Conservation (phyloP, 30 jellyfish, hydroid and myxozoan genomes). For the Pelagia noctiluca region DNA sequence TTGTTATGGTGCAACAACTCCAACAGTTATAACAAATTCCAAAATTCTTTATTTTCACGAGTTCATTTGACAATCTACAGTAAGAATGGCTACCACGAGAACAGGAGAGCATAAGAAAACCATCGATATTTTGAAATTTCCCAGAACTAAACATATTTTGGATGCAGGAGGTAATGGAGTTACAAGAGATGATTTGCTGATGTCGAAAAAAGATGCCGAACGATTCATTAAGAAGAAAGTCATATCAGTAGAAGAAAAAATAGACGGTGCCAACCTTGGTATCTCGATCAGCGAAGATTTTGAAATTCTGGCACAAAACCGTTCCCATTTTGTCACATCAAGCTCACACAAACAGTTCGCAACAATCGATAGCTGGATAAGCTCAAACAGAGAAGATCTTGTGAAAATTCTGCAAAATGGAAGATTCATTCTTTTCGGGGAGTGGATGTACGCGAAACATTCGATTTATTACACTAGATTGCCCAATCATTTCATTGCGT, state of each 20-base stretch:
- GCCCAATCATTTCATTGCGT: constrained; percentile 82
- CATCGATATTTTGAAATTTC: constrained; percentile 68
- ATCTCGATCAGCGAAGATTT: constrained; percentile 61
- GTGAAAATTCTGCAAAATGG: constrained; percentile 52
- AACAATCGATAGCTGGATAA: constrained; percentile 78
- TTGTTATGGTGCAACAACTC: too few species aligned
- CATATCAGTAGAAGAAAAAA: constrained; percentile 80
- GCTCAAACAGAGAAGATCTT: constrained; percentile 36
- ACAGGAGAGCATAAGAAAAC: background rate
- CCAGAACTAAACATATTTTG: constrained; percentile 85
- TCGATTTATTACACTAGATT: constrained; percentile 74
- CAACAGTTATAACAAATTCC: too few species aligned
- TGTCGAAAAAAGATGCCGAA: constrained; percentile 76
- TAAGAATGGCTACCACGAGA: too few species aligned
- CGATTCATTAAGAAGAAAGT: constrained; percentile 48
- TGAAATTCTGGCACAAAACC: constrained; percentile 71
- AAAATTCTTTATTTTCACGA: too few species aligned
- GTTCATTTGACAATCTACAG: too few species aligned
- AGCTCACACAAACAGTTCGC: constrained; percentile 82
- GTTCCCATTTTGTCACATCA: constrained; percentile 81
- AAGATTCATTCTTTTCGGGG: constrained; percentile 77
- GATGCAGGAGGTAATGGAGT: constrained; percentile 92
- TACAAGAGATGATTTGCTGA: constrained; percentile 83
- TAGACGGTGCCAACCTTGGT: constrained; percentile 96
- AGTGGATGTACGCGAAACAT: constrained; percentile 92